A percentile compares a stretch with the other conserved stretches of the same genome.
phyloP scores from a whole-genome alignment of 2,888 invertebrate species.

The Tolmerus cingulatus region DNA sequence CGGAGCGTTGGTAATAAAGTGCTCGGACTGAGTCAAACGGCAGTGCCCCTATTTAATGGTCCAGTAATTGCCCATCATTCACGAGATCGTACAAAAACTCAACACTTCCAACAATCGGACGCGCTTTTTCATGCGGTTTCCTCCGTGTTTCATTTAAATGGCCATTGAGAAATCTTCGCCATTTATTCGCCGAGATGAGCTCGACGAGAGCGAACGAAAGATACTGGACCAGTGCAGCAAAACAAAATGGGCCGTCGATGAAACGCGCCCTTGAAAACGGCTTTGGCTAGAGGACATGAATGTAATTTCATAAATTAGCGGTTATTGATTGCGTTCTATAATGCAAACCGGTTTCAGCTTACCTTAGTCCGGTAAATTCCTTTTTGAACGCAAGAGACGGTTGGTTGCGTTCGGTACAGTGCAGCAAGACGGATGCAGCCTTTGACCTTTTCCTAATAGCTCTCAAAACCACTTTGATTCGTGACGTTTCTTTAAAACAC shows the following conservation, averaged over 20 bases:
- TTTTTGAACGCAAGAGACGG: not conserved
- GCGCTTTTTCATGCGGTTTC: conserved; percentile 3
- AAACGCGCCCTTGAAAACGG: conserved; percentile 20
- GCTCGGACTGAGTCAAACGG: not conserved
- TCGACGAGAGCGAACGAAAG: not conserved
- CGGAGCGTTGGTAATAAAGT: not conserved
- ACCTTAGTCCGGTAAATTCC: conserved; percentile 25
- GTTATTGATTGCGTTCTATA: conserved; percentile 18
- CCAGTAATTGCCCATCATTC: conserved; percentile 8
- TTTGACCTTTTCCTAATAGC: conserved; percentile 5
- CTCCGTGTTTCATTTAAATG: not conserved
- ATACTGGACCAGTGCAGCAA: not conserved
- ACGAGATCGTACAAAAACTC: not conserved
- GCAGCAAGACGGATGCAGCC: conserved; percentile 18
- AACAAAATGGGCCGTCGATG: not conserved
- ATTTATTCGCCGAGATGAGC: not conserved
- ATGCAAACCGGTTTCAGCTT: conserved; percentile 25
- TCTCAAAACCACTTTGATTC: not conserved
- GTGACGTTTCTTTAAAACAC: not conserved
- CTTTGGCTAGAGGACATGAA: conserved; percentile 25
- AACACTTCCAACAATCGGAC: conserved; percentile 7
- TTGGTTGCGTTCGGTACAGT: not conserved
- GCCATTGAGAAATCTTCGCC: conserved; percentile 15
- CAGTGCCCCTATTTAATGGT: conserved; percentile 20
- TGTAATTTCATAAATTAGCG: conserved; percentile 38